Evolutionary conservation across 2,113 vertebrate species (phyloP).

Genomic region (Tylochromis polylepis): DNA sequence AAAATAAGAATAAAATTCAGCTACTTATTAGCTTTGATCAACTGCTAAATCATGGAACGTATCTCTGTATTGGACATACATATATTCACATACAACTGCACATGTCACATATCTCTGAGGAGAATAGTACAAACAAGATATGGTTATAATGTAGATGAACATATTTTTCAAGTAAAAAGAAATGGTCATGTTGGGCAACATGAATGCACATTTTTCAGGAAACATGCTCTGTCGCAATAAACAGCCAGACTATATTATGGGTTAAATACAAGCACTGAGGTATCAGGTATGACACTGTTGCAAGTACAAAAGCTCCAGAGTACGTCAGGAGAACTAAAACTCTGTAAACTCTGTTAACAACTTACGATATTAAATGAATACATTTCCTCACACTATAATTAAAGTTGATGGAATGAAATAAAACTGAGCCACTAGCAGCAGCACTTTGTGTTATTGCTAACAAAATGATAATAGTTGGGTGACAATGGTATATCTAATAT

Average conservation of each 20-base stretch:
- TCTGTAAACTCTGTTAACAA: neutral
- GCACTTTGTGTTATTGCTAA: neutral
- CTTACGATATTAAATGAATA: neutral
- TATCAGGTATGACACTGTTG: neutral
- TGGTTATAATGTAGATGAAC: neutral
- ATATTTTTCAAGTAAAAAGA: neutral
- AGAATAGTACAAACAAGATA: neutral
- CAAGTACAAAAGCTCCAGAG: neutral
- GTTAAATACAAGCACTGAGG: neutral
- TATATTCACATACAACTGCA: neutral
- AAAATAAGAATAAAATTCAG: neutral
- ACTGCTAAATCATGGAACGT: accelerated
- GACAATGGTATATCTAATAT: neutral
- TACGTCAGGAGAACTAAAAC: neutral
- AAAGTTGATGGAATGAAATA: too few species aligned
- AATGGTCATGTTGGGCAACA: neutral
- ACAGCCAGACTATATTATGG: neutral
- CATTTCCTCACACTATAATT: too few species aligned
- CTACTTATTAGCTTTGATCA: neutral
- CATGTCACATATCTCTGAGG: neutral
- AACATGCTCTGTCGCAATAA: neutral
- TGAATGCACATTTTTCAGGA: neutral
- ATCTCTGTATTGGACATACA: neutral
- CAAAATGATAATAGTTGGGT: neutral
- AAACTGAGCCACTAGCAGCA: neutral